Base-by-base conservation (phyloP, 2,113 vertebrate species). In the Empidonax traillii region DNA sequence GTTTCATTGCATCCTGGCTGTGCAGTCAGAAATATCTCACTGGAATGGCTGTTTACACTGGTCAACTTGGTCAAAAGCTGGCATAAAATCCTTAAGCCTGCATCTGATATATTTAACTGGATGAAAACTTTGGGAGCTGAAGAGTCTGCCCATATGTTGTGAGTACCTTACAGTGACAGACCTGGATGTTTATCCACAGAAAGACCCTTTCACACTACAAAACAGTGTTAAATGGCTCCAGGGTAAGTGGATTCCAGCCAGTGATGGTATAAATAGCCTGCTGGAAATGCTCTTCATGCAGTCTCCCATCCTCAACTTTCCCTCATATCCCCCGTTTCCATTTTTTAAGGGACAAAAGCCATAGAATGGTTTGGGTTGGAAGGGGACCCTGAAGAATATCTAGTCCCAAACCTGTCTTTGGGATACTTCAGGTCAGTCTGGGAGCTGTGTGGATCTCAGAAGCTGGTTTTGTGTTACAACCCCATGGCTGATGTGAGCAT, bases 141-240 rank as follows among this genome's bases (percentile, higher is more conserved):
- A 44, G 90, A 93, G 62, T 41, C 62, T 94, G 53, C 53, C 81
- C 74, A 31, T 95, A 79, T 91, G 93, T 47, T 92, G 31, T 33
- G 66, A 81, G 62, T 82, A 58, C n/a, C 69, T 79, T 82, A 27
- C 68, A 59, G 91, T 85, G 94, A 87, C 87, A 95, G 81, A 94
- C 66, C 84, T 85, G 87, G 72, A 82, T 90, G 56, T 94, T 95
- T 94, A 94, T 87, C 81, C 81, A 56, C 62, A 44, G 39, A 81
- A 93, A 94, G 73, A 76, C 65, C 89, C 76, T 94, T 96, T 92
- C 76, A 78, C 80, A 41, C 84, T 35, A 55, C 0, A 0, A 9
- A 65, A 53, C 67, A 68, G 66, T 79, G 84, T 94, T 89, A 96
- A 87, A 89, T 91, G 91, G 53, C 95, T 85, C 84, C 93, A 66